These are phyloP conservation scores for Dicaeum eximium DNA, from an alignment of 2,113 vertebrate species.

Conservation along the genomic window DNA sequence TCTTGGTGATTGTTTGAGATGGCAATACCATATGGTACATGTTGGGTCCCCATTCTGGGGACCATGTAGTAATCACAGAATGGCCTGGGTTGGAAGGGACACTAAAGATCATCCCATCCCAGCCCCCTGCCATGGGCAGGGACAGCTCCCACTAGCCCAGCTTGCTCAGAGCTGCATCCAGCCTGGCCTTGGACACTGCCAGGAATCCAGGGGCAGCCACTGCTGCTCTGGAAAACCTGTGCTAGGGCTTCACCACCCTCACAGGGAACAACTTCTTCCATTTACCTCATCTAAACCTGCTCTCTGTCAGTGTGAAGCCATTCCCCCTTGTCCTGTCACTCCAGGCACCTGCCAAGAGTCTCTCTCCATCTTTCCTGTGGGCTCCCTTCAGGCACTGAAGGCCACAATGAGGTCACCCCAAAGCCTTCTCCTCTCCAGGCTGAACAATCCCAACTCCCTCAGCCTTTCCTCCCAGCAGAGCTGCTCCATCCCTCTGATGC, in stretches of 20 bases:
- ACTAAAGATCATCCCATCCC: background rate
- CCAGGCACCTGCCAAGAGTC: background rate
- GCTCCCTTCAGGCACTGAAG: background rate
- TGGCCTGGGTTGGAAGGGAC: background rate
- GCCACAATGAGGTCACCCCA: background rate
- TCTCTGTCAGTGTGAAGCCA: background rate
- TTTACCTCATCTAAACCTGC: rapidly evolving
- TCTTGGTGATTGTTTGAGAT: background rate
- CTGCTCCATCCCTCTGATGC: background rate
- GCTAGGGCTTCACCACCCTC: background rate
- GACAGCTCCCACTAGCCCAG: background rate
- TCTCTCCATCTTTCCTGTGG: background rate
- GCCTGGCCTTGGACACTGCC: background rate
- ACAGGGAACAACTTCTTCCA: background rate
- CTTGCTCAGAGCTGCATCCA: background rate
- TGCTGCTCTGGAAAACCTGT: background rate
- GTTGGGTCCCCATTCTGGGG: background rate
- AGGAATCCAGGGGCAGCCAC: background rate
- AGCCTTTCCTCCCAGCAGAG: background rate
- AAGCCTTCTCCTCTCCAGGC: background rate
- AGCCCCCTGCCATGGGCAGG: background rate
- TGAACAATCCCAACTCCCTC: background rate
- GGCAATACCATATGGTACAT: background rate
- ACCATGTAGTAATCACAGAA: background rate
- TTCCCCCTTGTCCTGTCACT: background rate